Evolutionary conservation across 2,888 invertebrate genomes (phyloP).

Genomic region (Archaeoteleia sp.): DNA sequence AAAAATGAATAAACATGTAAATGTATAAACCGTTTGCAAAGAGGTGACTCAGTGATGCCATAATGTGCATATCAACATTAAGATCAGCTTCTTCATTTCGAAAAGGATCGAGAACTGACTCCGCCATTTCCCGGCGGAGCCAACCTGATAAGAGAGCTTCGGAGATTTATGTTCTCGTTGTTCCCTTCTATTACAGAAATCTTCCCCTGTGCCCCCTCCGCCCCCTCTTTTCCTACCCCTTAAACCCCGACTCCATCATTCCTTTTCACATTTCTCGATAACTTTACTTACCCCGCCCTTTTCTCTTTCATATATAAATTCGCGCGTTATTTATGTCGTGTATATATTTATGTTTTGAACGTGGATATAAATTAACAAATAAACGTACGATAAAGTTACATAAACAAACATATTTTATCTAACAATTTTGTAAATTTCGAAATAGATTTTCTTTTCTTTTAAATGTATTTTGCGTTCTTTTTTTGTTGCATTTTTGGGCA

Average conservation of each 20-base stretch:
- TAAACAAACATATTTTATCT: too few relatives aligned
- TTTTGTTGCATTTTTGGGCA: too few relatives aligned
- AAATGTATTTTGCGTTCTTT: too few relatives aligned
- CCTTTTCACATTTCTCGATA: constrained; percentile 44
- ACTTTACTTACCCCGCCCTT: constrained; percentile 40
- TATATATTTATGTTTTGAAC: too few relatives aligned
- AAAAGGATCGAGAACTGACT: constrained; percentile 57
- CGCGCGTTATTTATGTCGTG: too few relatives aligned
- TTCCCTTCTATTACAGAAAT: constrained; percentile 55
- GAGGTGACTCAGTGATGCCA: constrained; percentile 24
- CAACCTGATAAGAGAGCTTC: constrained; percentile 65
- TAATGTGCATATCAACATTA: constrained; percentile 45
- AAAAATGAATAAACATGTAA: too few relatives aligned
- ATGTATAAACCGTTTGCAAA: constrained; percentile 23
- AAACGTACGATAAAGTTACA: too few relatives aligned
- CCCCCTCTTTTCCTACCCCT: constrained; percentile 43
- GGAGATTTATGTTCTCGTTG: constrained; percentile 67
- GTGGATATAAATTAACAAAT: too few relatives aligned
- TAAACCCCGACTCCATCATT: constrained; percentile 44
- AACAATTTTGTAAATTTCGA: too few relatives aligned
- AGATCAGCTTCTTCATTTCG: constrained; percentile 61
- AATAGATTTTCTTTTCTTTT: too few relatives aligned
- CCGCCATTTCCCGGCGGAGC: constrained; percentile 65
- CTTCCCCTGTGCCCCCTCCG: constrained; percentile 22
- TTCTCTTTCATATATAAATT: too few relatives aligned